Percentiles rank a stretch among this genome's conserved stretches.
phyloP scores from a whole-genome alignment of 1,140 invertebrate genomes.

The Pogonomyrmex barbatus region DNA sequence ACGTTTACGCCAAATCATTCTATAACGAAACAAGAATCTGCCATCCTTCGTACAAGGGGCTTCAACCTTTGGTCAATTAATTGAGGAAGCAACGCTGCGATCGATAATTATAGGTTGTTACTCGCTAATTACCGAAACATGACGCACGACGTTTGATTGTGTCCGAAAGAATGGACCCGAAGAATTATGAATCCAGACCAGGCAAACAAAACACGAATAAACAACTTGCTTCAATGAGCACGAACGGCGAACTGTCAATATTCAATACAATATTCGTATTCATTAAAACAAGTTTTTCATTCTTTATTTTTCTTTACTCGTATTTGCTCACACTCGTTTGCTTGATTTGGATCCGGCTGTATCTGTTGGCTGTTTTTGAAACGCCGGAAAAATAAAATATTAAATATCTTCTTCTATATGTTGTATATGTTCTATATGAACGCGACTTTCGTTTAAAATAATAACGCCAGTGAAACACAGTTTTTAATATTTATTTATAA shows the following conservation, averaged over 20 bases:
- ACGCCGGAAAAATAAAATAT: neutral
- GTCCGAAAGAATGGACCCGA: too few relatives aligned
- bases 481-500: constrained; percentile 4
- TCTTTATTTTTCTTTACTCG: neutral
- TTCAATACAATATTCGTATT: neutral
- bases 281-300: constrained; percentile 5
- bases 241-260: neutral
- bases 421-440: too few relatives aligned
- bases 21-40: neutral
- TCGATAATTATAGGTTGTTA: constrained; percentile 16
- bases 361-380: neutral
- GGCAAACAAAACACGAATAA: neutral
- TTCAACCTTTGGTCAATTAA: constrained; percentile 57
- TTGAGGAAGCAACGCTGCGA: constrained; percentile 22
- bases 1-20: constrained; percentile 8
- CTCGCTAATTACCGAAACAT: constrained; percentile 35
- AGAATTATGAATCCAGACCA: neutral
- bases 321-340: neutral
- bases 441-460: neutral
- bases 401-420: neutral
- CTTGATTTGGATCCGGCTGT: neutral
- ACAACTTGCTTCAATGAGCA: neutral
- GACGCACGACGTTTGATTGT: neutral
- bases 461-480: neutral
- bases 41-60: neutral